Conservation (phyloP, 2,113 vertebrate species). For the Prunella fulvescens region DNA sequence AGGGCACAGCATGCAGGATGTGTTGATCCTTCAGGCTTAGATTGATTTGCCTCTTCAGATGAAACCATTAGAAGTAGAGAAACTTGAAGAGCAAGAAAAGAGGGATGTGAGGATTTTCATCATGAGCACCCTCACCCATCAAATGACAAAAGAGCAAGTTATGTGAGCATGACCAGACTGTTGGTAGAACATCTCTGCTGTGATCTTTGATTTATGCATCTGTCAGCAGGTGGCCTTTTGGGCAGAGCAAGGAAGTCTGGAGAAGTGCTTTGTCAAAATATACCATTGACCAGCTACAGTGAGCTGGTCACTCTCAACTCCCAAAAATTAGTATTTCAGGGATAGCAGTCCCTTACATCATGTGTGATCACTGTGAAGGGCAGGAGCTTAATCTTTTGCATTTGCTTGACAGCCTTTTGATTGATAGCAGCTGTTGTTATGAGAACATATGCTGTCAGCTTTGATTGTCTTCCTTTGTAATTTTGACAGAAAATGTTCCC, state of each 20-base stretch:
- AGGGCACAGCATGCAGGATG: accelerated
- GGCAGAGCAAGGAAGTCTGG: not conserved
- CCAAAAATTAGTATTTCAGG: not conserved
- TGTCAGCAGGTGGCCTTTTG: not conserved
- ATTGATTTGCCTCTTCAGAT: not conserved
- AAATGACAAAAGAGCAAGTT: not conserved
- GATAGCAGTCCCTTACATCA: not conserved
- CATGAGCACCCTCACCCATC: not conserved
- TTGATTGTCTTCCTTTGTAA: not conserved
- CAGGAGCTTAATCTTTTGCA: not conserved
- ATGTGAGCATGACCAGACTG: not conserved
- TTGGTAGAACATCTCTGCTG: not conserved
- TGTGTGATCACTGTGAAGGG: not conserved
- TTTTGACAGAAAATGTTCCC: not conserved
- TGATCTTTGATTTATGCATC: not conserved
- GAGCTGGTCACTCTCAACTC: not conserved
- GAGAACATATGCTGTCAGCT: not conserved
- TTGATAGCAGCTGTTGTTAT: not conserved
- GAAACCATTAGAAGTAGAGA: not conserved
- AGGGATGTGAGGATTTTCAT: not conserved
- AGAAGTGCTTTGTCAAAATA: not conserved
- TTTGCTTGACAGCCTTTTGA: not conserved
- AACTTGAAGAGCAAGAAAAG: not conserved
- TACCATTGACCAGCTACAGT: not conserved
- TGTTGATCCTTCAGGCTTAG: not conserved